Base-by-base conservation (phyloP, 2,888 invertebrate genomes). In the Sialis fuliginosa region DNA sequence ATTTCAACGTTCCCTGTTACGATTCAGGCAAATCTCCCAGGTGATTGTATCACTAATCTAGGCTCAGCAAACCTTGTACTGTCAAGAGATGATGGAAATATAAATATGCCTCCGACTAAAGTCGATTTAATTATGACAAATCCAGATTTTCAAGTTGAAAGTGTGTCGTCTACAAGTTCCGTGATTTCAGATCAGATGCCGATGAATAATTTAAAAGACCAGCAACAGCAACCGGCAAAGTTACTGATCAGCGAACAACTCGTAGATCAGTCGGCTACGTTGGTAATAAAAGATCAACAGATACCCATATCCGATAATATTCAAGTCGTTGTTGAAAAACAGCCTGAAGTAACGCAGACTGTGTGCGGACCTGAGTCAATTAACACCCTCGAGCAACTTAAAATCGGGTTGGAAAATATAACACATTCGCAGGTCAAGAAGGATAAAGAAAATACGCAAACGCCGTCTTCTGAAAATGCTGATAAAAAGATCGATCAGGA, bases 341-440 rank as follows among this genome's bases (percentile, higher is more conserved):
- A 6, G 6, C 12, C 34, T n/a, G 40, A 44, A 40, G 22, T 34
- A n/a, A 39, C 41, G 6, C 46, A 45, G 43, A 61, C 64, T 5
- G 68, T 69, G 1, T 56, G 71, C 46, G 68, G 68, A 1, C 67
- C 67, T 0, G 68, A 68, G 54, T 61, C 64, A 51, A 71, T 70
- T 42, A 70, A 71, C 49, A 73, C 73, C 0, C 56, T 74, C 37
- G 73, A 73, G 51, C 72, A 73, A 52, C 57, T 74, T 4, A 73
- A 74, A 58, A 74, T 73, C 48, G 73, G 71, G 48, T 57, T 74
- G 35, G 72, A 74, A 52, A 72, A 73, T 51, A 65, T 74, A 47
- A 73, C 72, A 32, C 70, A 72, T 50, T 70, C 69, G 4, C 69
- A 71, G 56, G 69, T 65, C 5, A 48, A 49, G 7, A 51, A 52